These are phyloP conservation scores for Patella pellucida DNA, from an alignment of 2,888 invertebrate species.

Conservation along the genomic window DNA sequence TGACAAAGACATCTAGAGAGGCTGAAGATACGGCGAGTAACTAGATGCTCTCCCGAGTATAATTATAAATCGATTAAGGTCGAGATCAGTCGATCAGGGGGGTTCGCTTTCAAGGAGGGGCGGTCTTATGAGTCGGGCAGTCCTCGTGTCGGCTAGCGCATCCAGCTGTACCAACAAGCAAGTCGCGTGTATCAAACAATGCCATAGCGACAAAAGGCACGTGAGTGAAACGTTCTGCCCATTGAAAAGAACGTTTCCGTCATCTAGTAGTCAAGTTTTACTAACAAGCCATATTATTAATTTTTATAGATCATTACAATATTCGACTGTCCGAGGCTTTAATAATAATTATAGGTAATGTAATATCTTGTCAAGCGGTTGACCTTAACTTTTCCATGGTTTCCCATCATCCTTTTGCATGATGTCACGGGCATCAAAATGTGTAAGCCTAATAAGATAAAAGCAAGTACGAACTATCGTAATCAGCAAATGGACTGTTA, in stretches of 20 bases:
- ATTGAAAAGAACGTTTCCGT: neutral
- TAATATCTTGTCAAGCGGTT: neutral
- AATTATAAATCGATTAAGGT: neutral
- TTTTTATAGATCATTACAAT: conserved; percentile 1
- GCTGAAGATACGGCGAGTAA: neutral
- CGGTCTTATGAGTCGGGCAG: neutral
- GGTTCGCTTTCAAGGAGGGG: neutral
- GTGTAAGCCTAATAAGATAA: no score
- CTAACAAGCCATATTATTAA: conserved; percentile 2
- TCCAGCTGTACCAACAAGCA: neutral
- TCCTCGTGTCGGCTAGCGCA: neutral
- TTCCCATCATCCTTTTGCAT: no score
- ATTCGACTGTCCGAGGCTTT: neutral
- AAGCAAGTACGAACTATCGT: no score
- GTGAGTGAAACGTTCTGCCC: neutral
- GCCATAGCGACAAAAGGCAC: neutral
- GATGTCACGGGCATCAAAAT: no score
- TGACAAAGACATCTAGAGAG: no score
- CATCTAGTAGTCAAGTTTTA: neutral
- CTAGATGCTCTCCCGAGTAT: neutral
- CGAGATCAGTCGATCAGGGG: neutral
- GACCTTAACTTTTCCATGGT: no score
- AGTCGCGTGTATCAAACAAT: neutral
- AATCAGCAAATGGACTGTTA: no score
- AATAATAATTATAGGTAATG: neutral